Evolutionary conservation across 2,113 vertebrate species (phyloP), one percentile per base, ranked within the genome.

Genomic region (Odobenus rosmarus): DNA sequence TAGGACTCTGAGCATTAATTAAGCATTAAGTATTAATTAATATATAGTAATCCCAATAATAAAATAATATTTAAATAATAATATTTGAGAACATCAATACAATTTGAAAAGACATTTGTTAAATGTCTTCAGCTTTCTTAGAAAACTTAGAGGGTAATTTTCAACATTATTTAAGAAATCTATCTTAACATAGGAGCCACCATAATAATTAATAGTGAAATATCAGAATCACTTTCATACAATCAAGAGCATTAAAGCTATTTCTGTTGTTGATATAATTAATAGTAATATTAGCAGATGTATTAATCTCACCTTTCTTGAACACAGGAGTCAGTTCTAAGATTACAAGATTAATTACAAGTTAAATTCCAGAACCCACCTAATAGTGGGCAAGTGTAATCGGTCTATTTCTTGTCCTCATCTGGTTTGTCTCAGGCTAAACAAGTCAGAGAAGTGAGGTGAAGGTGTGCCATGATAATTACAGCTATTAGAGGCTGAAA

Each of bases 261-360:
- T 90, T 95, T 93, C n/a, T 94, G 61, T 24, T 88, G 33, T 59
- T 95, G 55, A 19, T 83, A 74, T 69, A 95, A 82, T 84, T 93
- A 87, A 15, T 94, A 86, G 33, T 59, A 74, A 76, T 92, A 80
- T 33, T 87, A 77, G 21, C 33, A 93, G 36, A 84, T 96, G 8
- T 15, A 64, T 57, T 80, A 53, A 84, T 94, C 12, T 82, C 31
- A 91, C 4, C 23, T 82, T 96, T 97, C 79, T 46, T 33, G 53
- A 88, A 77, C 39, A 31, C 6, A 83, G 16, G 55, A 61, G 18
- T 76, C 1, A 76, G n/a, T 33, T 94, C 49, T 72, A 83, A 91
- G 82, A 91, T 96, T 96, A 92, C 55, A 97, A 89, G 92, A 95
- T 86, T 81, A 90, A 86, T 93, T 72, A 51, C 46, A 88, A 49